Conservation (phyloP, 2,113 vertebrate species). For the Seriola dumerili region DNA sequence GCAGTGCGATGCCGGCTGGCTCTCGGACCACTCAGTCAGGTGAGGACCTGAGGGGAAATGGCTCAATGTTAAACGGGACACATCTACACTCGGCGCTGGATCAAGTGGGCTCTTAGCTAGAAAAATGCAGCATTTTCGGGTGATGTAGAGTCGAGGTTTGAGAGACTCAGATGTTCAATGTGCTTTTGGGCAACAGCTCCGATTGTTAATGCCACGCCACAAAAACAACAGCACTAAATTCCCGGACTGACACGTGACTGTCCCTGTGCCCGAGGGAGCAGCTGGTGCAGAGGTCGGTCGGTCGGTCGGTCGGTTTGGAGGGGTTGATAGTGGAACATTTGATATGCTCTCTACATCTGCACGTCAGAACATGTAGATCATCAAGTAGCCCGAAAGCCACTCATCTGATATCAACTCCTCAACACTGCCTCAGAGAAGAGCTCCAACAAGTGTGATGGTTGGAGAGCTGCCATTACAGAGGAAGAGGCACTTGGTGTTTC, state of each 20-base stretch:
- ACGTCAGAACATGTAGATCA: not conserved
- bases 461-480: slow-evolving; percentile 30
- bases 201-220: not conserved
- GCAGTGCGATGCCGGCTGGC: slow-evolving; percentile 95
- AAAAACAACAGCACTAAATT: not conserved
- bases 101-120: slow-evolving; percentile 5
- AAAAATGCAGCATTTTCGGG: not conserved
- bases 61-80: not conserved
- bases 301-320: not conserved
- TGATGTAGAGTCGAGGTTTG: not conserved
- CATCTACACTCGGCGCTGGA: not conserved
- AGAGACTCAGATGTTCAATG: not conserved
- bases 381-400: slow-evolving; percentile 15
- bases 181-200: not conserved
- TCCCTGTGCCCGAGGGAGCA: not conserved
- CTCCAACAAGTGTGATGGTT: not conserved
- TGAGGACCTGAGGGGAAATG: slow-evolving; percentile 58
- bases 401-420: slow-evolving; percentile 17
- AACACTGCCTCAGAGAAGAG: slow-evolving; percentile 9
- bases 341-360: not conserved
- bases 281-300: not conserved
- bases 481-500: slow-evolving; percentile 10
- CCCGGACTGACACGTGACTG: not conserved
- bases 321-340: slow-evolving; percentile 11
- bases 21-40: slow-evolving; percentile 94